Evolutionary conservation across 2,113 vertebrate genomes (phyloP).

Genomic region (Melanerpes formicivorus): DNA sequence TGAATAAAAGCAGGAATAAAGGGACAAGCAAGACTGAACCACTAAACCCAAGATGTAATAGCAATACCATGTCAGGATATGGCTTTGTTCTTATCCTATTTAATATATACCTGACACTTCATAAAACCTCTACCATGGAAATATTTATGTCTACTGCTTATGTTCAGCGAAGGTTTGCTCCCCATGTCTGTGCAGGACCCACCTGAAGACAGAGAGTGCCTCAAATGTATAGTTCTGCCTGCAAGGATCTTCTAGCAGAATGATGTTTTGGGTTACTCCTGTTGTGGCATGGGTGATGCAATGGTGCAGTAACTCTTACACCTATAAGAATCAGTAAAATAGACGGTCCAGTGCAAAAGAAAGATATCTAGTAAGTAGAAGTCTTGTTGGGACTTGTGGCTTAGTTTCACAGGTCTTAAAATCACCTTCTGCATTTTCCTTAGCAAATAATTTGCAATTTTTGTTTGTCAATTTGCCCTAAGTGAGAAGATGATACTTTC

Average conservation of each 20-base stretch:
- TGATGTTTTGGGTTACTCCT: neutral
- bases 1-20: neutral
- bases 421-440: neutral
- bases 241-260: neutral
- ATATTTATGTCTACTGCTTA: neutral
- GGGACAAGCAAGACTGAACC: neutral
- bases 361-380: neutral
- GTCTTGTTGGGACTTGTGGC: neutral
- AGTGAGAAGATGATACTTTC: neutral
- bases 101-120: neutral
- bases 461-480: rapidly evolving
- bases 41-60: neutral
- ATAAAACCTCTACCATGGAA: neutral
- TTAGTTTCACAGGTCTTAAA: neutral
- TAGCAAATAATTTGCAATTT: neutral
- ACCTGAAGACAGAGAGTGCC: neutral
- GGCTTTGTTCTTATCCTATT: neutral
- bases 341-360: neutral
- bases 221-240: neutral
- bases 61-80: neutral
- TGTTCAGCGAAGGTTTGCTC: neutral
- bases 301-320: neutral
- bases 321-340: neutral
- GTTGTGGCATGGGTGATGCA: neutral
- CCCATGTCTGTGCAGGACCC: neutral